These are phyloP conservation scores for Callyntrura guangdongensis DNA, from an alignment of 2,888 invertebrate species.

Conservation along the genomic window DNA sequence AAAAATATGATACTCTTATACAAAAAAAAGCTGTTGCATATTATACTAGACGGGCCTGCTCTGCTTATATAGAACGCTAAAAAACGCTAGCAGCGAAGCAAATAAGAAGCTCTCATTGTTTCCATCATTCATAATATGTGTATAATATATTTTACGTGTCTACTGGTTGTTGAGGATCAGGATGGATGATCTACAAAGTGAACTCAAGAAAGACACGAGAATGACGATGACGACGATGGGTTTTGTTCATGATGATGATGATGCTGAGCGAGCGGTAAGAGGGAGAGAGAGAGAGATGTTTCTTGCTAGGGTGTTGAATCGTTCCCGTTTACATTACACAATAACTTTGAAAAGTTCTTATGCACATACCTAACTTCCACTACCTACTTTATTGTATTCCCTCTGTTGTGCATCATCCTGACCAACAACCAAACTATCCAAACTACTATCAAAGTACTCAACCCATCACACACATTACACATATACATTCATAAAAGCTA, in stretches of 20 bases:
- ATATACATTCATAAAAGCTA: slow-evolving; percentile 53
- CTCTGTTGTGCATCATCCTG: slow-evolving; percentile 32
- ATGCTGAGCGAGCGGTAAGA: slow-evolving; percentile 22
- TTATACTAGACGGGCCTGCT: slow-evolving; percentile 11
- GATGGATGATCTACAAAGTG: slow-evolving; percentile 77
- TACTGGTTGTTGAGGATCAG: slow-evolving; percentile 52
- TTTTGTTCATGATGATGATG: slow-evolving; percentile 56
- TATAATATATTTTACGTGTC: slow-evolving; percentile 60
- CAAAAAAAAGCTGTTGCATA: slow-evolving; percentile 53
- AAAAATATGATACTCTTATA: slow-evolving; percentile 61
- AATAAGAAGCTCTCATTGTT: slow-evolving; percentile 69
- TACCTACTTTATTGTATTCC: slow-evolving; percentile 55
- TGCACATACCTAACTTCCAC: slow-evolving; percentile 35
- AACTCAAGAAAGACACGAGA: slow-evolving; percentile 72
- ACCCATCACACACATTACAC: slow-evolving; percentile 30
- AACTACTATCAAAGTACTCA: slow-evolving; percentile 15
- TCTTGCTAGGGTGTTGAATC: slow-evolving; percentile 66
- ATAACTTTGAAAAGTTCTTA: slow-evolving; percentile 51
- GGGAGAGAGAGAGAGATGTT: neutral
- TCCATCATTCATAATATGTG: slow-evolving; percentile 73
- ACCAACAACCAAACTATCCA: neutral
- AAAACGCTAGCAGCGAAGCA: slow-evolving; percentile 31
- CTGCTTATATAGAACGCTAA: neutral
- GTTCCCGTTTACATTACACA: slow-evolving; percentile 74
- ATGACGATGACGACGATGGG: slow-evolving; percentile 36